A percentile compares a stretch with the other conserved stretches of the same genome.
These are phyloP conservation scores for Oreochromis mossambicus DNA, from an alignment of 2,797 vertebrate genomes.

Conservation along the genomic window DNA sequence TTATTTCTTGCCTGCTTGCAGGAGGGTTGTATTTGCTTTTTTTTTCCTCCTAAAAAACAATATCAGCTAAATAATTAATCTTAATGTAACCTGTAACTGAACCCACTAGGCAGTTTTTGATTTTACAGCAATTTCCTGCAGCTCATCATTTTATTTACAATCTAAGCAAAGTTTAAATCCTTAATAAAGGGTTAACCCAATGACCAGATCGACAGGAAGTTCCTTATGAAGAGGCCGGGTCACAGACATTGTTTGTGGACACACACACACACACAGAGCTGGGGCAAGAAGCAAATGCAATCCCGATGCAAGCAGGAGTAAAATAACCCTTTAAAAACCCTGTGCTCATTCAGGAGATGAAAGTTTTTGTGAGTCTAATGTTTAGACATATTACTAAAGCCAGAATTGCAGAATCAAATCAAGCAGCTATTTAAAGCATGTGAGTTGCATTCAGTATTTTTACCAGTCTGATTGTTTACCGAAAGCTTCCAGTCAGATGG, in stretches of 20 bases:
- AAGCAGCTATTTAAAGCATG: background rate
- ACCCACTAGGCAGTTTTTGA: background rate
- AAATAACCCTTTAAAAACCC: background rate
- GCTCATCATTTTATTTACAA: background rate
- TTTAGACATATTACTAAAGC: background rate
- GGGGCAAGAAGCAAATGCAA: background rate
- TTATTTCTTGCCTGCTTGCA: background rate
- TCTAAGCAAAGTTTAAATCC: background rate
- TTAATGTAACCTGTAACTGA: background rate
- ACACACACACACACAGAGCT: background rate
- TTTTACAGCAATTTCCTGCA: background rate
- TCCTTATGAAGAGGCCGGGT: background rate
- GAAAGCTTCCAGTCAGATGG: background rate
- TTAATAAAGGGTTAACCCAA: background rate
- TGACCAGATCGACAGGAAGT: background rate
- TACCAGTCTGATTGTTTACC: background rate
- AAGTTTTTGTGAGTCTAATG: background rate
- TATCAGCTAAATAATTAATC: background rate
- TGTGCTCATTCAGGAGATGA: background rate
- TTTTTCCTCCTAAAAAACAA: rapidly evolving
- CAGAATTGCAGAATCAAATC: background rate
- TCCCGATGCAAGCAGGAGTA: background rate
- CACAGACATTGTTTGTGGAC: background rate
- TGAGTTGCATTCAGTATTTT: background rate
- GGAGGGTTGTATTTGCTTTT: background rate